Conservation (phyloP, 2,888 invertebrate genomes). For the Dolichomitus sp. region DNA sequence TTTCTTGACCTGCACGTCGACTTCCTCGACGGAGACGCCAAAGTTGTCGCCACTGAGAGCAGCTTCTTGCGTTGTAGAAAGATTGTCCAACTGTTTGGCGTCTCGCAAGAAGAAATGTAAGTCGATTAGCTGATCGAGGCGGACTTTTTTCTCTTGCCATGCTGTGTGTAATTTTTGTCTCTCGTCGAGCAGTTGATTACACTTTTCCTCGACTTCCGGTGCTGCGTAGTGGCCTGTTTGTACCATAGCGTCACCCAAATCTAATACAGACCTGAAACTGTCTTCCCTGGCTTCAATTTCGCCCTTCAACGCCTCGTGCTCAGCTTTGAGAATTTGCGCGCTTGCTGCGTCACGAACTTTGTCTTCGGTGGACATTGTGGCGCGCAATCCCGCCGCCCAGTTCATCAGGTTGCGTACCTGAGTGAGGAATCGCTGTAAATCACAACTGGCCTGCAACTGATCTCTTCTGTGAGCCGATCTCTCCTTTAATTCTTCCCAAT, state of each 20-base stretch:
- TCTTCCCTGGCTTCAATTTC: slow-evolving; percentile 97
- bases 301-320: slow-evolving; percentile 93
- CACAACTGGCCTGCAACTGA: slow-evolving; percentile 94
- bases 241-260: slow-evolving; percentile 94
- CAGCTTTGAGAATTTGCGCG: slow-evolving; percentile 93
- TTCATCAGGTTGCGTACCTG: slow-evolving; percentile 95
- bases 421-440: slow-evolving; percentile 95
- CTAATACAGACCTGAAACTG: slow-evolving; percentile 91
- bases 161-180: slow-evolving; percentile 93
- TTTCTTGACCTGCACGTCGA: slow-evolving; percentile 95
- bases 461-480: slow-evolving; percentile 93
- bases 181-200: slow-evolving; percentile 92
- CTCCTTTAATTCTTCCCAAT: slow-evolving; percentile 95
- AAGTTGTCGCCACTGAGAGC: slow-evolving; percentile 91
- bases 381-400: slow-evolving; percentile 94
- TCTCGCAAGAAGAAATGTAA: slow-evolving; percentile 98
- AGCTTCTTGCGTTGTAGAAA: slow-evolving; percentile 95
- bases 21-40: slow-evolving; percentile 94
- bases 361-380: slow-evolving; percentile 93
- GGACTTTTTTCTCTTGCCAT: slow-evolving; percentile 96
- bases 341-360: slow-evolving; percentile 94
- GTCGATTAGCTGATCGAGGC: slow-evolving; percentile 96
- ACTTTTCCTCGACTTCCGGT: slow-evolving; percentile 93
- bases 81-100: slow-evolving; percentile 96
- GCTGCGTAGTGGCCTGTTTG: slow-evolving; percentile 94